These are phyloP conservation scores for Ypsolopha sequella DNA, from an alignment of 2,888 invertebrate genomes.

Conservation along the genomic window DNA sequence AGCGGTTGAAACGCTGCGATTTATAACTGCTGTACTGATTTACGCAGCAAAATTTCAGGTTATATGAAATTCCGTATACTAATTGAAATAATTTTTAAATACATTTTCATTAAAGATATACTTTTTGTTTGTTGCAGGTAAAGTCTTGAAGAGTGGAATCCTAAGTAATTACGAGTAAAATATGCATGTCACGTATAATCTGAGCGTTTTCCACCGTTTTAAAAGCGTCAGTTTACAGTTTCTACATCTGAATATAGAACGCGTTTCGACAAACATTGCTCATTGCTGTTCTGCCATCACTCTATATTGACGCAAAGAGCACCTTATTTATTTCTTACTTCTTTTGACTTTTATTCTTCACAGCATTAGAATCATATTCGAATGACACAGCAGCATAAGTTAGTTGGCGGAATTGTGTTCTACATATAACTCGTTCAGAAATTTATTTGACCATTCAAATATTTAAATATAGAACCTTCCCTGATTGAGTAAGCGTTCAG, in stretches of 20 bases:
- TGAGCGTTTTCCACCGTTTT: background rate
- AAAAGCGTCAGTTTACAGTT: background rate
- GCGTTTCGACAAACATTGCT: conserved; percentile 44
- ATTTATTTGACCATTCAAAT: background rate
- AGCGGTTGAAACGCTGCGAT: conserved; percentile 17
- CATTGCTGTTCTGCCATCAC: conserved; percentile 36
- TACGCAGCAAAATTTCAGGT: background rate
- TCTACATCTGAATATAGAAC: conserved; percentile 41
- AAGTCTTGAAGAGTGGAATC: no score
- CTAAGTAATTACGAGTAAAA: no score
- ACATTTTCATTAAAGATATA: no score
- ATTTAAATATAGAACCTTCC: background rate
- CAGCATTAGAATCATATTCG: no score
- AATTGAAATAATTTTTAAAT: no score
- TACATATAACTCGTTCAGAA: background rate
- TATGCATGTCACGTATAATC: no score
- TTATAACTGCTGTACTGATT: background rate
- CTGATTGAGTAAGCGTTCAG: conserved; percentile 18
- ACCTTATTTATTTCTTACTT: no score
- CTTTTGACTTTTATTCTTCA: no score
- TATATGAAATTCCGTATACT: no score
- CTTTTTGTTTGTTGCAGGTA: no score
- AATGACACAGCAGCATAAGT: no score
- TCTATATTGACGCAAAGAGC: background rate
- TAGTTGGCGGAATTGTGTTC: no score